Percentiles rank a stretch among this genome's conserved stretches.
Conservation (phyloP, 2,113 vertebrate species). For the Dicerorhinus sumatrensis region DNA sequence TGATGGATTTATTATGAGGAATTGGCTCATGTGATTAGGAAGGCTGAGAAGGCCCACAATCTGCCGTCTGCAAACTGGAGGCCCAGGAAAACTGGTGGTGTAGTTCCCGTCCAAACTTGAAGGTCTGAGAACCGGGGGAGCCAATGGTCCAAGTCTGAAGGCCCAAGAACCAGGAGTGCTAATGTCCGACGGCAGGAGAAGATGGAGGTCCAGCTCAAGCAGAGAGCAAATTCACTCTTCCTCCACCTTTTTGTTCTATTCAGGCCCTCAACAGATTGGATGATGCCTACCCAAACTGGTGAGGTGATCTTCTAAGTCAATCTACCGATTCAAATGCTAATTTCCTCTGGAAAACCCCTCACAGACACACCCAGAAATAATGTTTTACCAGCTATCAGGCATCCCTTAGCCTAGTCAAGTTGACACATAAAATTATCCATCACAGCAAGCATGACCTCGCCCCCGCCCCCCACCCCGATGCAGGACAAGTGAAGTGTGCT, state of each 20-base stretch:
- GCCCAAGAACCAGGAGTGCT: neutral
- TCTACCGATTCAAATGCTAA: neutral
- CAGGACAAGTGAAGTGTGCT: neutral
- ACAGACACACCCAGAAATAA: neutral
- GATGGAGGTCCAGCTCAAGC: too few species aligned
- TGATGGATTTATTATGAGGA: neutral
- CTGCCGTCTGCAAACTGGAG: neutral
- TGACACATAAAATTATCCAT: neutral
- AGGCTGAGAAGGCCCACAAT: neutral
- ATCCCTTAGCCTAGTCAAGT: neutral
- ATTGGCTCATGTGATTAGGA: neutral
- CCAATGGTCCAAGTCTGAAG: neutral
- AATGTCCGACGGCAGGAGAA: neutral
- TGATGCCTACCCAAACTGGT: neutral
- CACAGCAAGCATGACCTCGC: neutral
- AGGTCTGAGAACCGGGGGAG: neutral
- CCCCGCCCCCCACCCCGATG: neutral
- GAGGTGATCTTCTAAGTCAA: neutral
- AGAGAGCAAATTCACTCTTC: neutral
- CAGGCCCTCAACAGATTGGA: neutral
- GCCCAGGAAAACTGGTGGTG: neutral
- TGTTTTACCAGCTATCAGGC: neutral
- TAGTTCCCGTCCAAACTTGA: neutral
- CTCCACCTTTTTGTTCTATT: neutral
- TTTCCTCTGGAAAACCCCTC: neutral